Conservation (phyloP, 2,888 invertebrate species). For the Eupithecia tripunctaria region DNA sequence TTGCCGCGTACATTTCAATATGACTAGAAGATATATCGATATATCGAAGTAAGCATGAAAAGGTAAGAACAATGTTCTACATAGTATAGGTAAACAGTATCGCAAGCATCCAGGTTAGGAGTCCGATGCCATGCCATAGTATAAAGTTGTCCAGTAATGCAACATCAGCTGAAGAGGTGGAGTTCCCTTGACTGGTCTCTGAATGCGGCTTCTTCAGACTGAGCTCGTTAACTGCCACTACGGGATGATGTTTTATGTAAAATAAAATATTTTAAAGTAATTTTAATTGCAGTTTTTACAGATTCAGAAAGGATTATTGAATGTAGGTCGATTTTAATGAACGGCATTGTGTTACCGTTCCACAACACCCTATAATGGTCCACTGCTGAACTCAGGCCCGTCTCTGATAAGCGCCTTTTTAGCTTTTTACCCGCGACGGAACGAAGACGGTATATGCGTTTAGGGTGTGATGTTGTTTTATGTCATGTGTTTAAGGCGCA, state of each 20-base stretch:
- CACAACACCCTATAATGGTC: no score
- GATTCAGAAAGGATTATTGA: neutral
- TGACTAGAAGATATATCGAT: neutral
- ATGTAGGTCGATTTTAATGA: neutral
- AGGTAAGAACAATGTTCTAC: conserved; percentile 12
- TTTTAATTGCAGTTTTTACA: conserved; percentile 1
- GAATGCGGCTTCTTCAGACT: conserved; percentile 73
- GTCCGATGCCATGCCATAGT: conserved; percentile 59
- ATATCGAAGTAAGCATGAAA: neutral
- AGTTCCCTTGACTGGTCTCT: conserved; percentile 67
- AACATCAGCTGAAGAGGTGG: conserved; percentile 52
- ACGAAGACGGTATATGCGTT: no score
- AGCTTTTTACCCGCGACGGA: no score
- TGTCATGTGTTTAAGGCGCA: no score
- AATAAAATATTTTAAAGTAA: neutral
- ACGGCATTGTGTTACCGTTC: neutral
- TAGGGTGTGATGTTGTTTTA: no score
- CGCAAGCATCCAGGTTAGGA: conserved; percentile 58
- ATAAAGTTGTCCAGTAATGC: conserved; percentile 48
- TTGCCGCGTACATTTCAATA: conserved; percentile 6
- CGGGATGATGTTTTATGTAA: conserved; percentile 26
- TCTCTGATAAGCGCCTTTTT: no score
- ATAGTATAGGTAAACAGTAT: conserved; percentile 26
- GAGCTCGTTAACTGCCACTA: conserved; percentile 80
- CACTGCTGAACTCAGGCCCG: no score